Conservation (phyloP, 2,113 vertebrate species). For the Callopanchax toddi region DNA sequence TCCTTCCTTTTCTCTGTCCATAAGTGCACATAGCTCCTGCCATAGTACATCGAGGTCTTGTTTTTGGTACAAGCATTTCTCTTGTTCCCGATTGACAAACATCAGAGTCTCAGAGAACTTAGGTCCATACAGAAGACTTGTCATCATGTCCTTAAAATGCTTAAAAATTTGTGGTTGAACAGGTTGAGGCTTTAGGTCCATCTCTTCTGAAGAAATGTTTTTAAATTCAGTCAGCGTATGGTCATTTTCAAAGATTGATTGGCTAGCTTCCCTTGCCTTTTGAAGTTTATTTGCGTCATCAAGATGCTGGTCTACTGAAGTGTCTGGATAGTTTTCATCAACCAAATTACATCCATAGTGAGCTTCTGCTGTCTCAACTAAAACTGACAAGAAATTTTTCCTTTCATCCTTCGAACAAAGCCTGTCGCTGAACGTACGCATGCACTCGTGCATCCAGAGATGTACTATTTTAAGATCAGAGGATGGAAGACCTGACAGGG, state of each 20-base stretch:
- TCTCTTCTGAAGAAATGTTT: neutral
- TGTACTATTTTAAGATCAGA: constrained; percentile 66
- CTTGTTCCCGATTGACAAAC: constrained; percentile 16
- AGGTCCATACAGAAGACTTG: constrained; percentile 73
- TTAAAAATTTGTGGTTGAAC: constrained; percentile 50
- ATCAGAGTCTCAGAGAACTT: constrained; percentile 45
- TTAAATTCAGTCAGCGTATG: constrained; percentile 11
- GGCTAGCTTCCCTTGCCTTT: constrained; percentile 8
- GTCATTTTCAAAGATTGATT: constrained; percentile 6
- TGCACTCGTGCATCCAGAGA: constrained; percentile 88
- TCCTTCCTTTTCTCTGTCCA: constrained; percentile 43
- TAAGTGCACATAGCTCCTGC: constrained; percentile 60
- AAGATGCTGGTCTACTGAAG: neutral
- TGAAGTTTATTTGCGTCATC: constrained; percentile 10
- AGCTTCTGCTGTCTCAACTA: constrained; percentile 61
- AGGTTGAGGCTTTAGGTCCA: neutral
- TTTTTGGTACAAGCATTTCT: constrained; percentile 69
- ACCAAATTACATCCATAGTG: constrained; percentile 55
- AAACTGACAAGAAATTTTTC: constrained; percentile 64
- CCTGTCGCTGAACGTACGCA: constrained; percentile 83
- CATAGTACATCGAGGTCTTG: constrained; percentile 60
- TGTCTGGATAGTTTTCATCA: constrained; percentile 2
- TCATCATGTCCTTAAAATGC: constrained; percentile 31
- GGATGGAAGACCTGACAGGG: constrained; percentile 1
- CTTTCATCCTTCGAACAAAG: constrained; percentile 72